Percentiles rank a stretch among this genome's conserved stretches.
These are phyloP conservation scores for Loriculus beryllinus DNA, from an alignment of 2,797 vertebrate genomes.

Conservation along the genomic window DNA sequence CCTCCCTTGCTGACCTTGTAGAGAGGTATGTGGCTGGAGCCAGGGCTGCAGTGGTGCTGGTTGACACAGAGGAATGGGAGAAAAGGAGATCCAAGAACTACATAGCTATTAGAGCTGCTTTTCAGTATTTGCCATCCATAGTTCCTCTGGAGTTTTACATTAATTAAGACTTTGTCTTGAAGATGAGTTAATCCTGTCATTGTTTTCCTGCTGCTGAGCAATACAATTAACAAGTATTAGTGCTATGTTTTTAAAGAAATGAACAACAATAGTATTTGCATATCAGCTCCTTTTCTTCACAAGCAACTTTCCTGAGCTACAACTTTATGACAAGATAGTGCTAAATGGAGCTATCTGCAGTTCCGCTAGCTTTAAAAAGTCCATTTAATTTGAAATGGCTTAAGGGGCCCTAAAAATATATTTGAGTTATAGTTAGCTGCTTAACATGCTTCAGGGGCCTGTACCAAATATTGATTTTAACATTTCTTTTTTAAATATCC, in stretches of 20 bases:
- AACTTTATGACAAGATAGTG: not conserved
- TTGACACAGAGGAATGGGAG: not conserved
- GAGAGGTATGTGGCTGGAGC: not conserved
- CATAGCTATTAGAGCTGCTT: not conserved
- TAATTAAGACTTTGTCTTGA: not conserved
- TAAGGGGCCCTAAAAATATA: not conserved
- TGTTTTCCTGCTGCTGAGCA: not conserved
- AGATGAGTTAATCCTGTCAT: not conserved
- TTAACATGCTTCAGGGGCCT: not conserved
- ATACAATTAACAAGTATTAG: not conserved
- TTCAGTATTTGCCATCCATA: accelerated
- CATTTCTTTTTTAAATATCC: not conserved
- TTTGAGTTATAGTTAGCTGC: not conserved
- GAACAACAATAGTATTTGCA: not conserved
- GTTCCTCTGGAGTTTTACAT: not conserved
- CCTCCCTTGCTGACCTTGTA: not conserved
- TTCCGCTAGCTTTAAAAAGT: not conserved
- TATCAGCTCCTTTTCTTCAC: not conserved
- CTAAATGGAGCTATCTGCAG: not conserved
- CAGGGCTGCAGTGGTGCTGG: not conserved
- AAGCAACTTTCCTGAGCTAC: not conserved
- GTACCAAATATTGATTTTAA: not conserved
- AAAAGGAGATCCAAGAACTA: not conserved
- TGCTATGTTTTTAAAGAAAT: not conserved
- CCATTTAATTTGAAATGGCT: not conserved